Conservation (phyloP, 2,113 vertebrate genomes). For the Pterocles orientalis region DNA sequence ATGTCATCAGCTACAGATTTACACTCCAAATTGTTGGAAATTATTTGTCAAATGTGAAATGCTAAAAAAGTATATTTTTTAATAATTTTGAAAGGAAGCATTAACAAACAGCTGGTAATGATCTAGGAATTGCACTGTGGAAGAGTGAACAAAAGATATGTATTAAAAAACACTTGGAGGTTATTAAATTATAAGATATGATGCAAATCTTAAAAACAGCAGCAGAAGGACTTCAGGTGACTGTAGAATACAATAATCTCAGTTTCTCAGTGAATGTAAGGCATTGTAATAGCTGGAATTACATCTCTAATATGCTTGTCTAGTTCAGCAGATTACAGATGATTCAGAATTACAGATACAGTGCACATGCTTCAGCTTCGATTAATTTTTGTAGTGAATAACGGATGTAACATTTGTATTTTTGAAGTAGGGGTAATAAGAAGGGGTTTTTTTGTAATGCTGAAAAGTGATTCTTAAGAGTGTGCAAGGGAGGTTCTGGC, state of each 20-base stretch:
- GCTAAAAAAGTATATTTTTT: background rate
- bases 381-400: background rate
- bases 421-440: conserved; percentile 26
- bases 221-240: background rate
- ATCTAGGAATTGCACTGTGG: background rate
- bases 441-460: background rate
- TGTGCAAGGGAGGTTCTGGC: background rate
- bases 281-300: conserved; percentile 26
- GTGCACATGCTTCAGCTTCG: background rate
- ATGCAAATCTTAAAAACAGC: background rate
- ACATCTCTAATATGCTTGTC: conserved; percentile 24
- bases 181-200: conserved; percentile 1
- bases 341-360: background rate
- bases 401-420: background rate
- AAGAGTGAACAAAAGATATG: conserved; percentile 4
- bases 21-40: background rate
- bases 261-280: conserved; percentile 18
- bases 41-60: background rate
- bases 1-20: background rate
- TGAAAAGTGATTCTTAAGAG: background rate
- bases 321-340: conserved; percentile 54
- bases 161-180: background rate
- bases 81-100: background rate
- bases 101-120: background rate
- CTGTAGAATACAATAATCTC: conserved; percentile 32